Conservation (phyloP, 1,140 invertebrate genomes). For the Diuraphis noxia region DNA sequence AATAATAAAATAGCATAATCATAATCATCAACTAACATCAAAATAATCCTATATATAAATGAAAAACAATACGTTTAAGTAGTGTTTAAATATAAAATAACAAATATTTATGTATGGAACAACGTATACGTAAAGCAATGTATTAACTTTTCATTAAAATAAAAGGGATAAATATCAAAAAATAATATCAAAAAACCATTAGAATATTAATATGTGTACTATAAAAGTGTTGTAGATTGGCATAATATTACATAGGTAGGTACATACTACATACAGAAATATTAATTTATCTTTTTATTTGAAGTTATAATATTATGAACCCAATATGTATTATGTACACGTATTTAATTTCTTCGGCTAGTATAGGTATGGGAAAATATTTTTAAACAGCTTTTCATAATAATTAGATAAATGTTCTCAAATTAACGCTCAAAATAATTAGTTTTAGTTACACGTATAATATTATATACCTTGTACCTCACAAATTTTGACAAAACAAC, state of each 20-base stretch:
- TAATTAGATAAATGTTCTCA: background rate
- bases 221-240: background rate
- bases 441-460: background rate
- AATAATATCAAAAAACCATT: background rate
- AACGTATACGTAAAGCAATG: background rate
- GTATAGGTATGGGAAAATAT: background rate
- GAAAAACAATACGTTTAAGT: background rate
- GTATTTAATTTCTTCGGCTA: background rate
- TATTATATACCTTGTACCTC: background rate
- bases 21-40: background rate
- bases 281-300: background rate
- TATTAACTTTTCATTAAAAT: conserved; percentile 13
- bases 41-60: background rate
- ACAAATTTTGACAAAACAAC: background rate
- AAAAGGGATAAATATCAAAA: background rate
- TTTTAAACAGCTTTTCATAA: background rate
- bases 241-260: background rate
- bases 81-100: background rate
- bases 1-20: background rate
- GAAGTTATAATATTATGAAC: background rate
- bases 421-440: background rate
- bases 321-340: background rate
- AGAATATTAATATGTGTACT: background rate
- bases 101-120: background rate
- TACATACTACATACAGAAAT: background rate